These are phyloP conservation scores for Astyanax mexicanus DNA, from an alignment of 2,797 vertebrate genomes.

Conservation along the genomic window DNA sequence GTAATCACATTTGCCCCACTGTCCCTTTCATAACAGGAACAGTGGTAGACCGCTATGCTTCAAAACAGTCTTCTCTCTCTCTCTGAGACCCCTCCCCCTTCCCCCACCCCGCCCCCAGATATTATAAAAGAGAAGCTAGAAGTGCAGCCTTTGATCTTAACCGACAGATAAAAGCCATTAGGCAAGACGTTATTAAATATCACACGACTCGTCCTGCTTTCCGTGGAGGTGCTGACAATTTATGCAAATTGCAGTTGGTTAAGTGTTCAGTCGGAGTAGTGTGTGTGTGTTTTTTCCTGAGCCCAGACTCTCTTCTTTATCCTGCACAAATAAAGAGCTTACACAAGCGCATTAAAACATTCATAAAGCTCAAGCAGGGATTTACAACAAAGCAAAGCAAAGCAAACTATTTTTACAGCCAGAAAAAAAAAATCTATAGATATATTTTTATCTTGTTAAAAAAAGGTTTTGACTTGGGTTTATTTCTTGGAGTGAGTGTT, in stretches of 20 bases:
- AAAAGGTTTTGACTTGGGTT: too few species aligned
- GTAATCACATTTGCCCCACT: neutral
- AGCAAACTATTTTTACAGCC: neutral
- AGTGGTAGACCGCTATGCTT: neutral
- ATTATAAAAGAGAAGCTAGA: constrained; percentile 2
- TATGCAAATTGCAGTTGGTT: constrained; percentile 16
- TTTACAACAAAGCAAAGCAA: too few species aligned
- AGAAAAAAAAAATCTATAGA: neutral
- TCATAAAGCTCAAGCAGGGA: neutral
- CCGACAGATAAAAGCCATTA: constrained; percentile 33
- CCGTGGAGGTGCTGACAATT: neutral
- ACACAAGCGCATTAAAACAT: neutral
- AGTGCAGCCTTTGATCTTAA: constrained; percentile 27
- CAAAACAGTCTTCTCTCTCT: constrained; percentile 14
- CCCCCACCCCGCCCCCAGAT: too few species aligned
- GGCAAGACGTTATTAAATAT: neutral
- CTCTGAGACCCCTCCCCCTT: neutral
- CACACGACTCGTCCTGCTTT: neutral
- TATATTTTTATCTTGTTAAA: neutral
- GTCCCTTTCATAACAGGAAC: neutral
- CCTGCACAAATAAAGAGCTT: neutral
- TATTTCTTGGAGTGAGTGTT: too few species aligned
- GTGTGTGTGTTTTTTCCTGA: constrained; percentile 24
- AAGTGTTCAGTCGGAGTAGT: neutral
- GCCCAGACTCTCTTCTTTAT: constrained; percentile 10